These are phyloP conservation scores for Neolamprologus kungweensis DNA, from an alignment of 2,113 vertebrate species.

Conservation along the genomic window DNA sequence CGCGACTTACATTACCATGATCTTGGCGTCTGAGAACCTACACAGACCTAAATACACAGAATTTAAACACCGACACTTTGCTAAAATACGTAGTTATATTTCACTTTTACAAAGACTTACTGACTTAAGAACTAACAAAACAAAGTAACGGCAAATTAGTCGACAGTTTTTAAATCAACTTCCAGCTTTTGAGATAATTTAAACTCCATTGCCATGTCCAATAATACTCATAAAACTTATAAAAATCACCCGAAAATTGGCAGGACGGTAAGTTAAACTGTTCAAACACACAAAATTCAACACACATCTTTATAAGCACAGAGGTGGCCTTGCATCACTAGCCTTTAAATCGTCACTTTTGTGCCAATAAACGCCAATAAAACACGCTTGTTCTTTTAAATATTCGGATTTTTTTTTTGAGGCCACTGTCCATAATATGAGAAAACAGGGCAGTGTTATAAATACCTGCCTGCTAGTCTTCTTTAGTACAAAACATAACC, in stretches of 20 bases:
- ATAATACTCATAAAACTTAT: neutral
- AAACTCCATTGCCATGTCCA: neutral
- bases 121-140: neutral
- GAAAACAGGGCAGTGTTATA: neutral
- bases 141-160: neutral
- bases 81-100: neutral
- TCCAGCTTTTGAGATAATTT: neutral
- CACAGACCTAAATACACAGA: neutral
- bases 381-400: neutral
- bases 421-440: rapidly evolving
- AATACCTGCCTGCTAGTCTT: neutral
- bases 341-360: neutral
- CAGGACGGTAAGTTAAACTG: neutral
- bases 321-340: neutral
- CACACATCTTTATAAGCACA: neutral
- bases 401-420: rapidly evolving
- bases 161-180: neutral
- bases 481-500: neutral
- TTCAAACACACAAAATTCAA: neutral
- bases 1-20: neutral
- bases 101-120: neutral
- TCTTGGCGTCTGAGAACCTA: neutral
- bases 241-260: neutral
- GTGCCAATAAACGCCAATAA: neutral
- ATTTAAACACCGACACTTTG: neutral